These are phyloP conservation scores for human (Homo sapiens) DNA, from an alignment of 2,113 vertebrate genomes.

Conservation along the genomic window DNA sequence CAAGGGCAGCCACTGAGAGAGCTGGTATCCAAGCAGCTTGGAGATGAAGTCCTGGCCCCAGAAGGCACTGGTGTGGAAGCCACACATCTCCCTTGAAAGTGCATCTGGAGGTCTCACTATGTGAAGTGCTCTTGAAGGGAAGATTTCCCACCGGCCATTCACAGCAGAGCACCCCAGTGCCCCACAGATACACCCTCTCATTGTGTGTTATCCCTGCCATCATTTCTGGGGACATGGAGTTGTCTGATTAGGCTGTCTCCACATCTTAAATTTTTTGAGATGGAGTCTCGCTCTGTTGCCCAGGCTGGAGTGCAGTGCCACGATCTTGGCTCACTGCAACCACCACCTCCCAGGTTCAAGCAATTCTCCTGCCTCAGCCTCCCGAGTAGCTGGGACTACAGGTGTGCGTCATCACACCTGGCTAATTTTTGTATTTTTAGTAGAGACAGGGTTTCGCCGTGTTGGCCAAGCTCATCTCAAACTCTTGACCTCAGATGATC, in stretches of 20 bases:
- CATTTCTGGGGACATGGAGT: background rate
- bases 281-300: too few species aligned
- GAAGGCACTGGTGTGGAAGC: constrained; percentile 83
- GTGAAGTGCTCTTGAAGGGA: background rate
- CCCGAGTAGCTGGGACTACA: too few species aligned
- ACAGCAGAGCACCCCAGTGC: background rate
- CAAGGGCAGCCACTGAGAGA: constrained; percentile 79
- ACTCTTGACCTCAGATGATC: too few species aligned
- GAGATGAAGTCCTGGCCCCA: constrained; percentile 84
- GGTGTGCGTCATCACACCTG: too few species aligned
- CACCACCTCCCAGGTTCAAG: too few species aligned
- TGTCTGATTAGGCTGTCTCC: background rate
- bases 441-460: too few species aligned
- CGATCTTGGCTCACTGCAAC: too few species aligned
- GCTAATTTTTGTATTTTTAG: too few species aligned
- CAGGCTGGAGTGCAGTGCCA: too few species aligned
- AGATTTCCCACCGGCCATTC: background rate
- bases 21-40: constrained; percentile 85
- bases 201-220: background rate
- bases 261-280: background rate
- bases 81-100: background rate
- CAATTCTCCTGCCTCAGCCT: too few species aligned
- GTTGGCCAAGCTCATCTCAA: too few species aligned
- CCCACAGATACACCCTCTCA: background rate
- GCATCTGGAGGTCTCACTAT: background rate